Evolutionary conservation across 2,888 invertebrate species (phyloP), one percentile per base, ranked within the genome.

Genomic region (Ischnura elegans): DNA sequence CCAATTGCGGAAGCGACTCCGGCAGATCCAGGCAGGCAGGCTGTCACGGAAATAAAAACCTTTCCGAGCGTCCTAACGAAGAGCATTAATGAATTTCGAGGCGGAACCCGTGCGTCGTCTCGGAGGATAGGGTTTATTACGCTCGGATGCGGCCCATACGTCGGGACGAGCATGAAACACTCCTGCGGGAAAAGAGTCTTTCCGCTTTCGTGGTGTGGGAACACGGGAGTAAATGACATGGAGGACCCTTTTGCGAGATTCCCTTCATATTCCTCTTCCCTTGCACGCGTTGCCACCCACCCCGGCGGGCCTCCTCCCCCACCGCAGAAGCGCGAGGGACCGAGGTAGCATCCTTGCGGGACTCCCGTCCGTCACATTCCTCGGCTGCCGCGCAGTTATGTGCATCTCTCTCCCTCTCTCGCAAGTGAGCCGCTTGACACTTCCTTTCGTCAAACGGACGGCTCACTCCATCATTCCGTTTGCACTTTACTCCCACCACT

Each of bases 361-460:
- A 76, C 76, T 76, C 76, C 36, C 76, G 76, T 87, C 55, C 87
- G 55, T 87, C 87, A 25, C 87, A 87, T 87, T 87, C 87, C 87
- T n/a, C 46, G 86, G 46, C 86, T 86, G 76, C 76, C 36, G 29
- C 36, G 29, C 29, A 25, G 3, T 19, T 16, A 21, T 55, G 51
- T 51, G 55, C 61, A 61, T 61, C 55, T 61, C 43, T 66, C 61
- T 66, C 43, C 21, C 61, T 90, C 43, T 45, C n/a, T 90, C 76
- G 90, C 90, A 51, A 90, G 61, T 61, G 90, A 51, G 45, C 90
- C 90, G 29, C 90, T 90, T 43, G 90, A 90, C 90, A 90, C 66
- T 43, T 90, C 90, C 90, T 90, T 90, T 90, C 90, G 90, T 90
- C 90, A 90, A 90, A 43, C 90, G 61, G 90, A 90, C 90, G 61